A percentile compares a stretch with the other conserved stretches of the same genome.
These are phyloP conservation scores for Passer montanus DNA, from an alignment of 2,113 vertebrate genomes.

Conservation along the genomic window DNA sequence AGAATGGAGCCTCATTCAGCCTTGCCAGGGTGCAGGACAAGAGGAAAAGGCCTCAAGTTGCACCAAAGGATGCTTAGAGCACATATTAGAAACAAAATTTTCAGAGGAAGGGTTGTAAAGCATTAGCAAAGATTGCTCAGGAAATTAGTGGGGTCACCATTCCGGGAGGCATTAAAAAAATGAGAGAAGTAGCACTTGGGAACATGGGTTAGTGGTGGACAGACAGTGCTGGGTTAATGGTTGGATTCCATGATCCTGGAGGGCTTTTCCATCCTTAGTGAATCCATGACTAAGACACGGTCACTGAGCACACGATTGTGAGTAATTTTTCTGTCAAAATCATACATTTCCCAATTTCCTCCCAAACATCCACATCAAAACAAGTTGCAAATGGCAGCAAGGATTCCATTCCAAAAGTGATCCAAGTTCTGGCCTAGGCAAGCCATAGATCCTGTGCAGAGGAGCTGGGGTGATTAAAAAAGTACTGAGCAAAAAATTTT, in stretches of 20 bases:
- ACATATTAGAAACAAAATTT: neutral
- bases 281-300: neutral
- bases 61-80: neutral
- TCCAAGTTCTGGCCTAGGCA: neutral
- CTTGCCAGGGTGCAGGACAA: neutral
- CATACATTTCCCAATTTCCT: neutral
- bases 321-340: neutral
- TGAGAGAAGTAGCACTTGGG: neutral
- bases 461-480: neutral
- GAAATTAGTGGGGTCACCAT: neutral
- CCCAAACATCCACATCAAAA: neutral
- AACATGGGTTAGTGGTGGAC: neutral
- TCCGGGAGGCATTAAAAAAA: neutral
- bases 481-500: neutral
- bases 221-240: neutral
- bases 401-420: neutral
- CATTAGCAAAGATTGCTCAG: neutral
- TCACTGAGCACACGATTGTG: accelerated
- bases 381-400: neutral
- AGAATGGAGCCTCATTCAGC: neutral
- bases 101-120: neutral
- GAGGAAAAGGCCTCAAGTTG: neutral
- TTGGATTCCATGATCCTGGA: neutral
- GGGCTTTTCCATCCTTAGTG: neutral
- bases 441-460: neutral